phyloP scores from a whole-genome alignment of 2,797 vertebrate genomes.

The Telmatherina bonti region DNA sequence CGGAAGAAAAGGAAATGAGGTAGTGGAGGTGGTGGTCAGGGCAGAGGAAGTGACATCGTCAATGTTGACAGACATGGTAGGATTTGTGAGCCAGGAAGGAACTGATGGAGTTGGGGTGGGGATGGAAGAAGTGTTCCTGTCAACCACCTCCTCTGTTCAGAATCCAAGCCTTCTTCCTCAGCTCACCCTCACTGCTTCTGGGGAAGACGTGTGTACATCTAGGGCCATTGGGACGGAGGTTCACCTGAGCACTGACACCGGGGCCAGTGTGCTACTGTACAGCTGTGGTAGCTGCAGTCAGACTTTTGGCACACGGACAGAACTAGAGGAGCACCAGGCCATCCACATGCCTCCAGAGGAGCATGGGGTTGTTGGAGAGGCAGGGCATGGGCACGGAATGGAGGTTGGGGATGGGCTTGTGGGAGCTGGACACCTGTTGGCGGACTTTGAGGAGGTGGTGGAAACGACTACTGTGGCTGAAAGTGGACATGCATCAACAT shows the following conservation, averaged over 20 bases:
- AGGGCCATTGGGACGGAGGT: conserved; percentile 81
- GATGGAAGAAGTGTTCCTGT: conserved; percentile 84
- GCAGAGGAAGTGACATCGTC: conserved; percentile 79
- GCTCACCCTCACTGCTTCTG: conserved; percentile 74
- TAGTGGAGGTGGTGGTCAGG: conserved; percentile 75
- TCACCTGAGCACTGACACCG: conserved; percentile 80
- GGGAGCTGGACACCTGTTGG: conserved; percentile 82
- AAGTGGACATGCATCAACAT: conserved; percentile 75
- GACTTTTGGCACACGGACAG: conserved; percentile 87
- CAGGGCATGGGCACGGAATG: conserved; percentile 56
- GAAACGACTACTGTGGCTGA: conserved; percentile 85
- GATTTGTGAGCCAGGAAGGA: conserved; percentile 83
- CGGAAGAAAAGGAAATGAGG: conserved; percentile 36
- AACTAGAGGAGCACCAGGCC: conserved; percentile 88
- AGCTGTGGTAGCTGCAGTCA: conserved; percentile 89
- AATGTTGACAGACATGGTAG: conserved; percentile 86
- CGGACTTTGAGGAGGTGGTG: conserved; percentile 87
- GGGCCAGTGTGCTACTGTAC: conserved; percentile 86
- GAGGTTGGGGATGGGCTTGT: conserved; percentile 80
- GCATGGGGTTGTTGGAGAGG: conserved; percentile 51
- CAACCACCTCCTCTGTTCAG: conserved; percentile 67
- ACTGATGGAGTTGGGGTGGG: conserved; percentile 79
- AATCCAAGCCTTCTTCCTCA: conserved; percentile 71
- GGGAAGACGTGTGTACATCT: conserved; percentile 51
- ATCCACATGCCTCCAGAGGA: conserved; percentile 75